Conservation (phyloP, 2,113 vertebrate genomes). For the Camelus dromedarius region DNA sequence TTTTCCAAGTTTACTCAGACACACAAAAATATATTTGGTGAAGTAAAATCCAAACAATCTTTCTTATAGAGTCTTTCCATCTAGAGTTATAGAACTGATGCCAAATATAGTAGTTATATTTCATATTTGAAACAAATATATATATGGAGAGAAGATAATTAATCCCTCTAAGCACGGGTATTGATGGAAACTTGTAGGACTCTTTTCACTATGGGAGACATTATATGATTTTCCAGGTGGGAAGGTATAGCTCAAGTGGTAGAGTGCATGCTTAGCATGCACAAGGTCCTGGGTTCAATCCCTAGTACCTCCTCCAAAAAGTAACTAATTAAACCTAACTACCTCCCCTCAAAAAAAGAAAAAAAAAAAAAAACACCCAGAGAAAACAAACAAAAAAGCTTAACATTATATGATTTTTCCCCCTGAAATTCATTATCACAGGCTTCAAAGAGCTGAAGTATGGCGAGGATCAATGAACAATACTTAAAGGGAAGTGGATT, state of each 20-base stretch:
- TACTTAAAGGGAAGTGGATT: neutral
- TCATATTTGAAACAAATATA: neutral
- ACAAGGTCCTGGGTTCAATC: no score
- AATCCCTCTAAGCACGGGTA: neutral
- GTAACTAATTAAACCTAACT: no score
- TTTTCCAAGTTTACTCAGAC: neutral
- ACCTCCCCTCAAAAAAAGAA: no score
- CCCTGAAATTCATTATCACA: neutral
- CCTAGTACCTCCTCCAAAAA: no score
- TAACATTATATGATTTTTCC: neutral
- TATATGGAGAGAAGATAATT: neutral
- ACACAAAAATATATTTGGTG: neutral
- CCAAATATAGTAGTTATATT: neutral
- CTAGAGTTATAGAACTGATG: neutral
- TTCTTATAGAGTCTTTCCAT: neutral
- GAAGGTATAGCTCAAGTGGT: no score
- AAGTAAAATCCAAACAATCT: neutral
- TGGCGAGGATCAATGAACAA: neutral
- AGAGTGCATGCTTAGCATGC: no score
- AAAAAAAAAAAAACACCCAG: no score
- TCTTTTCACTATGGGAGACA: neutral
- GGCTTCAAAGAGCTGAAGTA: neutral
- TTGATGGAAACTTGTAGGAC: neutral
- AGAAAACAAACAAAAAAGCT: no score
- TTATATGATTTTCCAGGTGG: neutral